Percentiles rank a stretch among this genome's conserved stretches.
Conservation (phyloP, 2,888 invertebrate species). For the Ditula angustiorana region DNA sequence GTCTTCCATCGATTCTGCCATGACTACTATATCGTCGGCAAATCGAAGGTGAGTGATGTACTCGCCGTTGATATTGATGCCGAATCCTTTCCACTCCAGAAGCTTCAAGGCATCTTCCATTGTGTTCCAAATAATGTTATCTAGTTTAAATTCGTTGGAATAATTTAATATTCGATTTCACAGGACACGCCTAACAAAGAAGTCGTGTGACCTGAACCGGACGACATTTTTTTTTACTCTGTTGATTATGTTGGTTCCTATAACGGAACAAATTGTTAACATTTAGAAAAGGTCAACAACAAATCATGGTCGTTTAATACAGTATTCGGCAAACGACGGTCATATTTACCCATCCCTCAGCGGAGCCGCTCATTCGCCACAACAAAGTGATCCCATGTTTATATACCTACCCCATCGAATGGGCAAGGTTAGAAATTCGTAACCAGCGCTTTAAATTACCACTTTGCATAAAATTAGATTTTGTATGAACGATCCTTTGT, state of each 20-base stretch:
- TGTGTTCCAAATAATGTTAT: too few relatives aligned
- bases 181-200: too few relatives aligned
- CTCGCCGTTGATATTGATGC: too few relatives aligned
- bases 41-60: too few relatives aligned
- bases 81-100: too few relatives aligned
- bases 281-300: conserved; percentile 56
- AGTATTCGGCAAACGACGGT: conserved; percentile 55
- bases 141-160: too few relatives aligned
- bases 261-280: conserved; percentile 43
- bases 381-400: conserved; percentile 57
- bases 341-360: conserved; percentile 58
- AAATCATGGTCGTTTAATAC: conserved; percentile 58
- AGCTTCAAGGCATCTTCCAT: too few relatives aligned
- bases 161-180: too few relatives aligned
- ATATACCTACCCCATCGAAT: conserved; percentile 56
- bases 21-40: too few relatives aligned
- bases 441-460: conserved; percentile 50
- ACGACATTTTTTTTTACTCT: background rate
- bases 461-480: conserved; percentile 10
- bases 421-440: conserved; percentile 58
- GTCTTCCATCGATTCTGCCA: too few relatives aligned
- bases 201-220: too few relatives aligned
- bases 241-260: conserved; percentile 5
- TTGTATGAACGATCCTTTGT: background rate
- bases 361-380: conserved; percentile 51